Percentiles rank a stretch among this genome's conserved stretches.
Conservation (phyloP, 1,140 invertebrate species). For the Chionoecetes opilio region DNA sequence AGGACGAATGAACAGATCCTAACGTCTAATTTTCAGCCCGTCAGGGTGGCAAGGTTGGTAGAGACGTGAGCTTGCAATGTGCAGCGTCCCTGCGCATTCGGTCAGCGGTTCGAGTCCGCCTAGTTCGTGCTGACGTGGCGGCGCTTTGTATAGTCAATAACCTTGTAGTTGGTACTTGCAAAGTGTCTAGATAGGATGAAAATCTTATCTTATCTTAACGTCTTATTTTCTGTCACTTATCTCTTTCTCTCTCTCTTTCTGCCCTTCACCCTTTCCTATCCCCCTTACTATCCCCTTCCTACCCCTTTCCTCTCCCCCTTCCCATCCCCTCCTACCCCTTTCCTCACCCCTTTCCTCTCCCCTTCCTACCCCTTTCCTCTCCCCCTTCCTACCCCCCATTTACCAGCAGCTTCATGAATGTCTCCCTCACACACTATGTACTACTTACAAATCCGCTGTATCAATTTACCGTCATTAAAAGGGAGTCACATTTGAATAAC, state of each 20-base stretch:
- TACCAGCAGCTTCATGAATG: neutral
- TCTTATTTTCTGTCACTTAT: too few species aligned
- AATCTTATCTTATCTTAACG: too few species aligned
- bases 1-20: too few species aligned
- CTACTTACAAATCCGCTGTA: neutral
- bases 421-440: neutral
- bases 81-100: too few species aligned
- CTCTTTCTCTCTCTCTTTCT: neutral
- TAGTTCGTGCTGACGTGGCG: too few species aligned
- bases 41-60: too few species aligned
- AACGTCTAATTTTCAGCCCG: too few species aligned
- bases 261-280: neutral
- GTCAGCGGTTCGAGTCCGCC: too few species aligned
- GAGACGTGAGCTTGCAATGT: too few species aligned
- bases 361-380: neutral
- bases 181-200: too few species aligned
- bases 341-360: neutral
- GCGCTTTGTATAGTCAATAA: too few species aligned
- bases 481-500: neutral
- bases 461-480: neutral
- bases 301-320: neutral
- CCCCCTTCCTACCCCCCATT: neutral
- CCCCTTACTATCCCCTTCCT: neutral
- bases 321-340: neutral
- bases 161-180: too few species aligned